Evolutionary conservation across 1,140 invertebrate species (phyloP).

Genomic region (Dendroctonus ponderosae): DNA sequence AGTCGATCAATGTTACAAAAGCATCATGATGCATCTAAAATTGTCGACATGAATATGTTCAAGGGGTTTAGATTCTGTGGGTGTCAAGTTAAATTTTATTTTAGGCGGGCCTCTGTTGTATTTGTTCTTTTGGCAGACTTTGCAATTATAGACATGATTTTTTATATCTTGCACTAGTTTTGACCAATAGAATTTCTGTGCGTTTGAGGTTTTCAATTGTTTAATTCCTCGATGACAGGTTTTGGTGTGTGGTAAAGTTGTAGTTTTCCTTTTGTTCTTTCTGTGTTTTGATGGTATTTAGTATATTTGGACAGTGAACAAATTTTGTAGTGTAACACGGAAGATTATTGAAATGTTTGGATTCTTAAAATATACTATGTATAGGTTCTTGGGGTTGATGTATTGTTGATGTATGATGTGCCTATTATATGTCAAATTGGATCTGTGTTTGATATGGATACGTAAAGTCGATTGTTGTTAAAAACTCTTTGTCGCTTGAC

Average conservation of each 20-base stretch:
- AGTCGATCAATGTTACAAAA: too few relatives aligned
- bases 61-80: too few relatives aligned
- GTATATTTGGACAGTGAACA: constrained; percentile 20
- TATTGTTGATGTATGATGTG: constrained; percentile 29
- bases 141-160: too few relatives aligned
- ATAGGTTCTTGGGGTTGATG: constrained; percentile 28
- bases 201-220: constrained; percentile 27
- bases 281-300: constrained; percentile 19
- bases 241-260: constrained; percentile 36
- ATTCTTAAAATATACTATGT: constrained; percentile 25
- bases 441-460: constrained; percentile 6
- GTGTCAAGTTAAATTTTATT: too few relatives aligned
- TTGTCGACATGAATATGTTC: too few relatives aligned
- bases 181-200: constrained; percentile 34
- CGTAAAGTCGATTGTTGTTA: constrained; percentile 18
- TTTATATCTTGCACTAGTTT: constrained; percentile 33
- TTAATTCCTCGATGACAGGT: constrained; percentile 36
- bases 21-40: too few relatives aligned
- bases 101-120: too few relatives aligned
- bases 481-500: constrained; percentile 16
- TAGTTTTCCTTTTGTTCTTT: constrained; percentile 36
- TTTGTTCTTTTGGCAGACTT: too few relatives aligned
- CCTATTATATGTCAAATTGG: constrained; percentile 9
- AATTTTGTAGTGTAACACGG: constrained; percentile 28
- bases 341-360: neutral